phyloP scores from a whole-genome alignment of 2,888 invertebrate species.

The Tachina lurida region DNA sequence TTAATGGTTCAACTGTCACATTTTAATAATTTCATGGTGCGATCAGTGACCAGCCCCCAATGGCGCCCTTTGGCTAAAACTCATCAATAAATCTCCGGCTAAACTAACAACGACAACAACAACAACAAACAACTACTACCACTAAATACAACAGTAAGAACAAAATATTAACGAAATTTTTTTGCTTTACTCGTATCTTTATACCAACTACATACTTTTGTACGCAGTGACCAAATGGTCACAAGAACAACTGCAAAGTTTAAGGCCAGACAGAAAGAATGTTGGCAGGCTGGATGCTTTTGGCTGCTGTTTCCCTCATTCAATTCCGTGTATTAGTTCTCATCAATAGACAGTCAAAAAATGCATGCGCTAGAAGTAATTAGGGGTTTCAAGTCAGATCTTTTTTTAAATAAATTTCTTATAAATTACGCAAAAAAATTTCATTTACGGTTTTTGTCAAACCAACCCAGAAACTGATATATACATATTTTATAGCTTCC shows the following conservation, averaged over 20 bases:
- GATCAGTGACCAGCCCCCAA: slow-evolving; percentile 79
- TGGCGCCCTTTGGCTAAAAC: slow-evolving; percentile 80
- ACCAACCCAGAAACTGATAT: no score
- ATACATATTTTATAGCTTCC: no score
- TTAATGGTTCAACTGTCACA: slow-evolving; percentile 81
- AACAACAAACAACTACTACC: slow-evolving; percentile 51
- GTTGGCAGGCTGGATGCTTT: slow-evolving; percentile 57
- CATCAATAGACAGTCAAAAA: slow-evolving; percentile 58
- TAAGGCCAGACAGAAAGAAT: slow-evolving; percentile 52
- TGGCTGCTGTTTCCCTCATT: slow-evolving; percentile 56
- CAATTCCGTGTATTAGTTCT: slow-evolving; percentile 55
- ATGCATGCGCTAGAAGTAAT: slow-evolving; percentile 37
- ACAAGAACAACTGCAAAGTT: slow-evolving; percentile 51
- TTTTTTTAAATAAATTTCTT: not conserved
- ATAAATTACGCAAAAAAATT: no score
- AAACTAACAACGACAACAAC: slow-evolving; percentile 65
- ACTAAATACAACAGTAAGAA: not conserved
- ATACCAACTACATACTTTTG: slow-evolving; percentile 46
- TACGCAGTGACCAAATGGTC: slow-evolving; percentile 66
- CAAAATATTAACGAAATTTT: slow-evolving; percentile 16
- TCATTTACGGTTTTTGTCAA: no score
- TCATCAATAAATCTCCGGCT: slow-evolving; percentile 79
- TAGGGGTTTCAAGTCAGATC: slow-evolving; percentile 27
- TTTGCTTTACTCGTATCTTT: no score
- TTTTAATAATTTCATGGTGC: slow-evolving; percentile 81